Evolutionary conservation across 2,113 vertebrate genomes (phyloP), one percentile per base, ranked within the genome.

Genomic region (Mystacornis crossleyi): DNA sequence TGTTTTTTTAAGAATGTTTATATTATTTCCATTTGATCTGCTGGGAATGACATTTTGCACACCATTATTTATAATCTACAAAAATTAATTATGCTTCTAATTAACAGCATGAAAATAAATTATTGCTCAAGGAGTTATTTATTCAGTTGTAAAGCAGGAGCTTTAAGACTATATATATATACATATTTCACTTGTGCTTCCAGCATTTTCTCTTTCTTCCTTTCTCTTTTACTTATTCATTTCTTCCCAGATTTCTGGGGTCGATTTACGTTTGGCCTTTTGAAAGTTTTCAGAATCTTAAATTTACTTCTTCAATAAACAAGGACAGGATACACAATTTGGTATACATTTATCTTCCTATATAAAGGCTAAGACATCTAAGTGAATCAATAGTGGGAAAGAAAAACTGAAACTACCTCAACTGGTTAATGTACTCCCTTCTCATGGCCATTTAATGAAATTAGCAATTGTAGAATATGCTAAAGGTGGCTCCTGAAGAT

Each of bases 81-180:
- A 96, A 98, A 98, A 98, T 98, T 98, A 98, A 98, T 98, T 98
- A 98, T 96, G 98, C 97, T 97, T 96, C 97, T 98, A 98, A 98
- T 98, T 98, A 98, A 98, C 95, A 96, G 96, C 96, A 96, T 90
- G 97, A 97, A 98, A 98, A 98, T 97, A 98, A 98, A 98, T 98
- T 96, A 97, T 97, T 97, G 97, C 97, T 98, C 88, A 95, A 98
- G 95, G 96, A 98, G 92, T 97, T 98, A 97, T 97, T 97, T 97
- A 97, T 97, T 97, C 97, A 91, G 92, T 95, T 96, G 94, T 77
- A 94, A 97, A 97, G 92, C 86, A 96, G 73, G 48, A 95, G 73
- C 58, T 95, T 97, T 89, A 95, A 94, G 80, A 62, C 54, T 94
- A 48, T 78, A 7, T 86, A 65, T 47, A 48, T 34, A 89, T 50